These are phyloP conservation scores for Magallana gigas DNA, from an alignment of 1,140 invertebrate species.

Conservation along the genomic window DNA sequence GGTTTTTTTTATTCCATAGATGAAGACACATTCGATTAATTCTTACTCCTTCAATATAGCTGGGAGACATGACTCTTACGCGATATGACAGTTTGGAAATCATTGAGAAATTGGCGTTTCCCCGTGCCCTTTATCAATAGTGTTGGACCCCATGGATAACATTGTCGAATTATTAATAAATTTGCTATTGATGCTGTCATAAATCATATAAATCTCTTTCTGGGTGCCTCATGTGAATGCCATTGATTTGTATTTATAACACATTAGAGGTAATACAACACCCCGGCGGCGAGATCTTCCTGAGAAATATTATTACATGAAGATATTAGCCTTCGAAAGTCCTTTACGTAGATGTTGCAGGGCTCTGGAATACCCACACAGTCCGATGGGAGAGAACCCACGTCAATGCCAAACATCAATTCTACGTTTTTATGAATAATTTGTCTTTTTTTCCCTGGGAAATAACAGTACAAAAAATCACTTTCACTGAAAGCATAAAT, in stretches of 20 bases:
- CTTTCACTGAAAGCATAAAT: too few species aligned
- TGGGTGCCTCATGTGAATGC: constrained; percentile 10
- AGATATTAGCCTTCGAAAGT: not conserved
- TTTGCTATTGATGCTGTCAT: constrained; percentile 28
- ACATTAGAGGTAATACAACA: constrained; percentile 22
- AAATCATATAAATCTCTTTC: constrained; percentile 13
- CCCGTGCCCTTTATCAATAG: not conserved
- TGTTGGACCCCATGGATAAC: not conserved
- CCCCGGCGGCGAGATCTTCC: not conserved
- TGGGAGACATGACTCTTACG: not conserved
- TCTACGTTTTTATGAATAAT: too few species aligned
- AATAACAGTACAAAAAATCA: too few species aligned
- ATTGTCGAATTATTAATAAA: constrained; percentile 21
- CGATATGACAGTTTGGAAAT: constrained; percentile 12
- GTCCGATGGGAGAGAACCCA: too few species aligned
- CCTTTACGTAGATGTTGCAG: not conserved
- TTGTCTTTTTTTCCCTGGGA: too few species aligned
- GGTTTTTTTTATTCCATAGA: too few species aligned
- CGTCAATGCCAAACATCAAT: too few species aligned
- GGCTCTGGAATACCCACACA: not conserved
- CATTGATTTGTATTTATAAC: constrained; percentile 34
- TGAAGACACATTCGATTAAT: not conserved
- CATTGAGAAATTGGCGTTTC: not conserved
- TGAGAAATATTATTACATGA: not conserved
- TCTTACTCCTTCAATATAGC: not conserved